Evolutionary conservation across 1,140 invertebrate species (phyloP).

Genomic region (Homarus americanus): DNA sequence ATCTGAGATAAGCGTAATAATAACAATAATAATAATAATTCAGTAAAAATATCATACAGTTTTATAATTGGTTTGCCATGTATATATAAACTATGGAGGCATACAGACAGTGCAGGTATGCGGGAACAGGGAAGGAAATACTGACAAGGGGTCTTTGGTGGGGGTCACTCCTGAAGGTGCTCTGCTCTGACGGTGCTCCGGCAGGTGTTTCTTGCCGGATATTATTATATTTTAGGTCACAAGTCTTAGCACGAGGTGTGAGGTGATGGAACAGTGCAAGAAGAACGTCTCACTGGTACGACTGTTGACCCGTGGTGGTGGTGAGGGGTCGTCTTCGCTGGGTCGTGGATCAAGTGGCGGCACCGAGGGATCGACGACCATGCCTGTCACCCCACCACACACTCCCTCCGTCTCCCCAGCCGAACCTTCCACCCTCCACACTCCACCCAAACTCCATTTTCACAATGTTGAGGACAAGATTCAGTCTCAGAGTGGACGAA

Average conservation of each 20-base stretch:
- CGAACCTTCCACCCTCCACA: background rate
- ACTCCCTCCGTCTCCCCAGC: slow-evolving; percentile 20
- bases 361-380: background rate
- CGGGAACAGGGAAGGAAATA: no score
- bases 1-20: no score
- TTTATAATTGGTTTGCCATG: no score
- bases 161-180: no score
- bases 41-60: no score
- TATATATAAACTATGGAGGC: no score
- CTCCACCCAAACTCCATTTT: background rate
- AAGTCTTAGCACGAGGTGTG: background rate
- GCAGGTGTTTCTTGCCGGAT: no score
- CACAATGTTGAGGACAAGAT: background rate
- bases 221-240: background rate
- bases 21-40: no score
- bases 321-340: background rate
- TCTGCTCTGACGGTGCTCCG: no score
- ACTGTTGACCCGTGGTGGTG: background rate
- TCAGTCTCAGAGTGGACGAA: background rate
- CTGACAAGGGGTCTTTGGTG: no score
- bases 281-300: slow-evolving; percentile 4
- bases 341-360: no score
- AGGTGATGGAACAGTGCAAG: background rate
- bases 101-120: no score
- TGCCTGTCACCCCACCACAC: slow-evolving; percentile 31